Evolutionary conservation across 1,140 invertebrate species (phyloP).

Genomic region (Macrocentrus cingulum): DNA sequence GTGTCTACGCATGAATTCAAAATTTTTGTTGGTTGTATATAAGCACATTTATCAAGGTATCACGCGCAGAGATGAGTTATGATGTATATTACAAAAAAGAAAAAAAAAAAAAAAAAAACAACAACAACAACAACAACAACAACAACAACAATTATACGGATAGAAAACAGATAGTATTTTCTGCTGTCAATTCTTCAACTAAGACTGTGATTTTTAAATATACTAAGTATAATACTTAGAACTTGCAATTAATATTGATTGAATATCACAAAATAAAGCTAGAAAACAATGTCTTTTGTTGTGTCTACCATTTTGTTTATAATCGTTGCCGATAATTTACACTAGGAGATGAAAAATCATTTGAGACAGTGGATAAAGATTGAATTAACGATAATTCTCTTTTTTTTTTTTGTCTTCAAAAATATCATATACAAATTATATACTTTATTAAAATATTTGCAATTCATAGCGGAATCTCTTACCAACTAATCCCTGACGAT

Average conservation of each 20-base stretch:
- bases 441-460: too few species aligned
- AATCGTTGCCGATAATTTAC: not conserved
- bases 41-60: conserved; percentile 31
- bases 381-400: too few species aligned
- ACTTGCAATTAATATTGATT: conserved; percentile 39
- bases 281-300: conserved; percentile 11
- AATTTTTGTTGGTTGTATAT: conserved; percentile 36
- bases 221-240: conserved; percentile 53
- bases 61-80: conserved; percentile 39
- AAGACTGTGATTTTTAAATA: conserved; percentile 60
- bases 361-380: too few species aligned
- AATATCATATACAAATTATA: too few species aligned
- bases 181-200: conserved; percentile 60
- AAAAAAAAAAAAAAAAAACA: conserved; percentile 19
- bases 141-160: conserved; percentile 46
- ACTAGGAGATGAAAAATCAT: not conserved
- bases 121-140: conserved; percentile 26
- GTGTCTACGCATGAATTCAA: conserved; percentile 34
- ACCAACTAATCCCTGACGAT: too few species aligned
- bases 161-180: conserved; percentile 59
- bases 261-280: conserved; percentile 37
- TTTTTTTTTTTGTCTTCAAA: too few species aligned
- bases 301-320: conserved; percentile 1
- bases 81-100: conserved; percentile 37
- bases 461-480: too few species aligned